phyloP scores from a whole-genome alignment of 2,888 invertebrate species.

The Odontocerum albicorne region DNA sequence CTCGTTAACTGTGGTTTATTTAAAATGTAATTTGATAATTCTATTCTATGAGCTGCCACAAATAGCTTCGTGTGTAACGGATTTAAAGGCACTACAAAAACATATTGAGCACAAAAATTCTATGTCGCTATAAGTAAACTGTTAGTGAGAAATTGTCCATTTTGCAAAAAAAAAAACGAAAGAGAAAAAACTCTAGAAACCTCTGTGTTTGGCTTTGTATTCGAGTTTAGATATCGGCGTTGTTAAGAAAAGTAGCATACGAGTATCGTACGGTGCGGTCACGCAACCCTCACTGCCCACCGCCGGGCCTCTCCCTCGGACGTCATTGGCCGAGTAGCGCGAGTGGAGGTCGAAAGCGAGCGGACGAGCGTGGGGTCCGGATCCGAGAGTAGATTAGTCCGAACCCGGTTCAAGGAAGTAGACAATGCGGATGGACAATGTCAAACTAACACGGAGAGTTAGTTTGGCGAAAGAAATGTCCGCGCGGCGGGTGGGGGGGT shows the following conservation, averaged over 20 bases:
- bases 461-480: constrained; percentile 39
- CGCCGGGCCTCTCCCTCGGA: constrained; percentile 36
- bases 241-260: constrained; percentile 36
- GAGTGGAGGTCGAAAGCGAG: not conserved
- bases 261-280: constrained; percentile 40
- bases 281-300: constrained; percentile 41
- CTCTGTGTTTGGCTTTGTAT: constrained; percentile 30
- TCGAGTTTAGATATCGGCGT: constrained; percentile 37
- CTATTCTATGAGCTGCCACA: too few species aligned
- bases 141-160: constrained; percentile 38
- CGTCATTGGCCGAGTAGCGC: constrained; percentile 1
- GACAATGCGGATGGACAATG: constrained; percentile 37
- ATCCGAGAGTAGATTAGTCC: constrained; percentile 8
- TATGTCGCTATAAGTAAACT: constrained; percentile 25
- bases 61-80: too few species aligned
- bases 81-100: too few species aligned
- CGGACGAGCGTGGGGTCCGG: constrained; percentile 1
- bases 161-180: constrained; percentile 26
- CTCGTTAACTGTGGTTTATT: too few species aligned
- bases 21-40: too few species aligned
- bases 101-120: constrained; percentile 12
- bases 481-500: constrained; percentile 34
- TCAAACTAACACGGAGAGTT: constrained; percentile 37
- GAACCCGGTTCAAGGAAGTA: constrained; percentile 6
- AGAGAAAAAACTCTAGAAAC: constrained; percentile 29